Base-by-base conservation (phyloP, 2,888 invertebrate genomes). In the Augiades crinisus region DNA sequence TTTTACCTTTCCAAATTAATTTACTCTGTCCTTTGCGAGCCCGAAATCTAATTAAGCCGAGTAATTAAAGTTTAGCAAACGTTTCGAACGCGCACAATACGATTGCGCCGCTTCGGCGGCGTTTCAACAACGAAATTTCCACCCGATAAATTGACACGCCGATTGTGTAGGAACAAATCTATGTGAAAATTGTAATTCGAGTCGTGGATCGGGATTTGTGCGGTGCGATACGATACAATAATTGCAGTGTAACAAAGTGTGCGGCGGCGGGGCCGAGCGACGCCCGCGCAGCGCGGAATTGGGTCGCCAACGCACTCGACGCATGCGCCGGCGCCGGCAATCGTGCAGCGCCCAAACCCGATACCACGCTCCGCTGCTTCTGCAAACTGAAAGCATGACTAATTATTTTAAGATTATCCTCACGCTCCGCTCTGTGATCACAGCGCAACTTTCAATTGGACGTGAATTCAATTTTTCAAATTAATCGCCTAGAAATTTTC, bases 251-350 rank as follows among this genome's bases (percentile, higher is more conserved):
- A 41, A 34, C 33, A 41, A 34, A 41, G 33, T 31, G 24, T 24
- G 40, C 21, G n/a, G n/a, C 21, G 16, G 12, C 47, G 33, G 54
- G 49, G 53, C 51, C 56, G 56, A 54, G 56, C 56, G 58, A 61
- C 63, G 62, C 59, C 57, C 54, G 57, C 60, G 56, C 71, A 68
- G 59, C 62, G 58, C 56, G 57, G 68, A 81, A 78, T 75, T 79
- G 67, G 81, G 80, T 81, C 81, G 75, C 49, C 60, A 61, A 63
- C 65, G 65, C 67, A 61, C 65, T 57, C 63, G 62, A 60, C 57
- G 62, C 65, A 62, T 69, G 76, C 79, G 83, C 78, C 74, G 81
- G 81, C 82, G 82, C 78, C 77, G 76, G 67, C 63, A 68, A 64
- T 70, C 74, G 75, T 72, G 78, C 80, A 45, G 53, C 50, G 40